phyloP scores from a whole-genome alignment of 2,113 vertebrate genomes.

The Hucho hucho region DNA sequence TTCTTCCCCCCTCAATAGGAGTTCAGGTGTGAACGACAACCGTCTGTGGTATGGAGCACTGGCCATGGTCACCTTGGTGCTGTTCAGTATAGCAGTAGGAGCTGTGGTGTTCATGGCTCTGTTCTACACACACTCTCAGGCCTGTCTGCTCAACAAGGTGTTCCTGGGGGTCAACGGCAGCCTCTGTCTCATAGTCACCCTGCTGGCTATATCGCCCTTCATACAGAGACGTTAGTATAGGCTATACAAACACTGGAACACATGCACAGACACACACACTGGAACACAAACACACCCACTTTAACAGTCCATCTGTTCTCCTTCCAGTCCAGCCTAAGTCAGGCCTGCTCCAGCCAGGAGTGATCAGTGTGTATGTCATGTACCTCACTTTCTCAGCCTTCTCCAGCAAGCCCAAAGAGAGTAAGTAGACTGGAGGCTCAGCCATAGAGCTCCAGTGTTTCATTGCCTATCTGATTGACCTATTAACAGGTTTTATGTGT shows the following conservation, averaged over 20 bases:
- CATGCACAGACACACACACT: too few relatives aligned
- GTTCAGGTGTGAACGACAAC: conserved; percentile 83
- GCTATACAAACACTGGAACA: not conserved
- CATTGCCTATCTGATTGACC: too few relatives aligned
- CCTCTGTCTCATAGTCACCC: conserved; percentile 86
- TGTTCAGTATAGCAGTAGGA: conserved; percentile 85
- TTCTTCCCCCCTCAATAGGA: conserved; percentile 72
- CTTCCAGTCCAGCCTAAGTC: conserved; percentile 87
- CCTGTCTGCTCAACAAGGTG: conserved; percentile 88
- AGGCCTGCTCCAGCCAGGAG: conserved; percentile 89
- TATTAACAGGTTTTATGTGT: too few relatives aligned
- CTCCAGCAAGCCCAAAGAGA: conserved; percentile 90
- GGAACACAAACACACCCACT: not conserved
- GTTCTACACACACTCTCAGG: conserved; percentile 84
- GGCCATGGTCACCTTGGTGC: conserved; percentile 82
- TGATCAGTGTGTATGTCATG: conserved; percentile 96
- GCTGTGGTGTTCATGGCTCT: conserved; percentile 84
- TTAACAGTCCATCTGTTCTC: conserved; percentile 14
- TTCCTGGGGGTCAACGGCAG: conserved; percentile 87
- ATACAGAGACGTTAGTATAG: conserved; percentile 87
- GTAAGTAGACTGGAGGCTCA: conserved; percentile 64
- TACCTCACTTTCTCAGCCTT: conserved; percentile 97
- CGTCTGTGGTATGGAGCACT: conserved; percentile 89
- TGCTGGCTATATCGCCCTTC: conserved; percentile 88
- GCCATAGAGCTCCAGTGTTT: too few relatives aligned